Conservation (phyloP, 2,113 vertebrate genomes). For the Apus apus region DNA sequence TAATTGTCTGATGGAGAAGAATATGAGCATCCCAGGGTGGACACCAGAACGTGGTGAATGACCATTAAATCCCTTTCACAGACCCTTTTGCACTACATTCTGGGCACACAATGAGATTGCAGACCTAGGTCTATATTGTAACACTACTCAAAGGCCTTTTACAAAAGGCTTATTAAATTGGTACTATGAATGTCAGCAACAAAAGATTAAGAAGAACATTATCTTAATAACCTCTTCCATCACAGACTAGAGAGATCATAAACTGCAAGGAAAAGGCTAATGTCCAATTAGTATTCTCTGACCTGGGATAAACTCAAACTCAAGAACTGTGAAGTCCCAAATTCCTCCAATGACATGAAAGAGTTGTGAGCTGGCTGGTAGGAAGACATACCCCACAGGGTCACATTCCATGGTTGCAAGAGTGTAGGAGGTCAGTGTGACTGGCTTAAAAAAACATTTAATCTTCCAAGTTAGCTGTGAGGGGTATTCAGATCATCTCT, state of each 20-base stretch:
- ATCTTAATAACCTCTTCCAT: conserved; percentile 43
- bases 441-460: conserved; percentile 21
- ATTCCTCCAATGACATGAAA: background rate
- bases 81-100: background rate
- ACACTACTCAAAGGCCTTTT: background rate
- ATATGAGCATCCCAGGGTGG: background rate
- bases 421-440: background rate
- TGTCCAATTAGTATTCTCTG: conserved; percentile 45
- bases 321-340: background rate
- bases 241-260: background rate
- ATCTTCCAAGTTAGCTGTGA: background rate
- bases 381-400: background rate
- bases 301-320: conserved; percentile 28
- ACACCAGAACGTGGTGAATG: background rate
- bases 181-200: background rate
- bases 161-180: background rate
- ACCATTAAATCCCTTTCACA: background rate
- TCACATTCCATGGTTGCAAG: background rate
- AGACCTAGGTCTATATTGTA: background rate
- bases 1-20: background rate
- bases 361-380: background rate
- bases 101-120: background rate
- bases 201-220: conserved; percentile 17
- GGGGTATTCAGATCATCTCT: background rate
- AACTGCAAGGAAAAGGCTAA: conserved; percentile 28